Conservation (phyloP, 2,113 vertebrate species). For the Anguilla japonica region DNA sequence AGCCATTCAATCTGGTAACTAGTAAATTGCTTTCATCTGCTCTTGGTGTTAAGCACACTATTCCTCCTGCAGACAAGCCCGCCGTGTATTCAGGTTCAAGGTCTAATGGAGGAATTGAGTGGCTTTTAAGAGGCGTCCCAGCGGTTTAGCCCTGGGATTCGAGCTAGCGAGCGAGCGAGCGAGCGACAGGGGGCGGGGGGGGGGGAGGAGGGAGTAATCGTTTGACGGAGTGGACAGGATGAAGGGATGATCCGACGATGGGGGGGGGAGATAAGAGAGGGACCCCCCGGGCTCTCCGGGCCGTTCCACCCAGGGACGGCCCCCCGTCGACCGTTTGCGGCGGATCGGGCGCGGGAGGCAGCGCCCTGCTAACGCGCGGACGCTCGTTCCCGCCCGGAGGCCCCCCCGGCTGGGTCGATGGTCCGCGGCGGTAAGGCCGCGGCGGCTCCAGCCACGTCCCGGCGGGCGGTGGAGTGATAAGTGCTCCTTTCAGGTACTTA, state of each 20-base stretch:
- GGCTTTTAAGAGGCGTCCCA: neutral
- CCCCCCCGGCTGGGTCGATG: slow-evolving; percentile 18
- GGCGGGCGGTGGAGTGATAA: slow-evolving; percentile 5
- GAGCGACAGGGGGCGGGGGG: too few species aligned
- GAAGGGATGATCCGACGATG: neutral
- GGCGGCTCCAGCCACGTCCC: too few species aligned
- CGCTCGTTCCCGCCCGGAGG: slow-evolving; percentile 22
- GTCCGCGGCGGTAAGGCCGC: slow-evolving; percentile 17
- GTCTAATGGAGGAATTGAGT: neutral
- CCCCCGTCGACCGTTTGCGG: neutral
- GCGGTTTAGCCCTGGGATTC: neutral
- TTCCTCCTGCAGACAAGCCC: neutral
- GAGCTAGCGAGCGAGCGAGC: neutral
- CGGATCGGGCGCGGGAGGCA: neutral
- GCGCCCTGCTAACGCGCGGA: neutral
- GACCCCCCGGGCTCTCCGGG: too few species aligned
- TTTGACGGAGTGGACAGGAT: too few species aligned
- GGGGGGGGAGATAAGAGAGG: neutral
- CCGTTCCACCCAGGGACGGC: neutral
- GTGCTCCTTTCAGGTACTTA: neutral
- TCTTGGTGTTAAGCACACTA: neutral
- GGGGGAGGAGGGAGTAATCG: neutral
- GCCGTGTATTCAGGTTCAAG: neutral
- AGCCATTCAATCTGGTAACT: neutral
- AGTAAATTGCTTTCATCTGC: neutral